Base-by-base conservation (phyloP, 1,140 invertebrate genomes). In the Centruroides sculpturatus region DNA sequence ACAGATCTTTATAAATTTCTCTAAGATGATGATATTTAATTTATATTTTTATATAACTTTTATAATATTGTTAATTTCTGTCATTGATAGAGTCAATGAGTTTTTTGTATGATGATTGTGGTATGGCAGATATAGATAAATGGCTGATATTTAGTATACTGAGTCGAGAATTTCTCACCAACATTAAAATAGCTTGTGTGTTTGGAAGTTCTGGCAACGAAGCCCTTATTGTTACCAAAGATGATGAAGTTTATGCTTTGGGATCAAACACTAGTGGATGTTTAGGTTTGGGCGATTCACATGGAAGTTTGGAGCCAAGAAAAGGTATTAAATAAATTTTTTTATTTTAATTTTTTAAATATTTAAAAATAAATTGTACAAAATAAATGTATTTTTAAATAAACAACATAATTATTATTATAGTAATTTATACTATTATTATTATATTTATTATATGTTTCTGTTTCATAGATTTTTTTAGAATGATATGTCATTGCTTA, bases 171-270 rank as follows among this genome's bases (percentile, higher is more conserved):
- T 79, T 82, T 64, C 65, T 79, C 2, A 64, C 70, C 3, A 75
- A 75, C 61, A 76, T 83, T 46, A 76, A 78, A 64, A 75, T 81
- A 63, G 77, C 78, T 36, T 76, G 79, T 66, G 81, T 84, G 10
- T 83, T 81, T 73, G 82, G 82, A 75, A 78, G 76, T 63, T 73
- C 81, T 48, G 82, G 81, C 12, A 83, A 82, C 71, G 82, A 84
- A 73, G 81, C 82, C 35, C 70, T 84, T 49, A 75, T 84, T 56
- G 77, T 84, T 12, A 82, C 79, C 35, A 78, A 79, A 64, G 75
- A 79, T 65, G 80, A 81, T 69, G 79, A 80, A 65, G 81, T 84
- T 4, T 83, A 77, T 71, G 79, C 78, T 8, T 66, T 84, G 51
- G 82, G 83, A 49, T 79, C 75, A 9, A 84, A 83, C 64, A 76